Conservation (phyloP, 1,140 invertebrate genomes). For the Odontomachus brunneus region DNA sequence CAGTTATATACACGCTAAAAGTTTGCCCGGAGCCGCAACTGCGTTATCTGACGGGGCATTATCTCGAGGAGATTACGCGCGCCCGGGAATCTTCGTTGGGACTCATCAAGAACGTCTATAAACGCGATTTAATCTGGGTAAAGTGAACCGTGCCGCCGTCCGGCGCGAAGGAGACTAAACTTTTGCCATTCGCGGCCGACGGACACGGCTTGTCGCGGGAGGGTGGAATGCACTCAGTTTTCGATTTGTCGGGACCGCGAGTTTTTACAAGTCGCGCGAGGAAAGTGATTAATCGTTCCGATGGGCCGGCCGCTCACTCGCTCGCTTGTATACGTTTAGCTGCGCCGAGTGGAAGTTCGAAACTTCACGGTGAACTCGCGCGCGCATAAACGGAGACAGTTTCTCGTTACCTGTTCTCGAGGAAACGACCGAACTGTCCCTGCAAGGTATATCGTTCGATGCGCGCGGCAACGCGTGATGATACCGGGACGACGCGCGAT, state of each 20-base stretch:
- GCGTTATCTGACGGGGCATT: constrained; percentile 48
- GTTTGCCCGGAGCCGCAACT: constrained; percentile 36
- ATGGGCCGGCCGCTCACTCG: constrained; percentile 23
- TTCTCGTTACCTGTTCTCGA: no score
- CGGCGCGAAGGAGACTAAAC: background rate
- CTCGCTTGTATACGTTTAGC: constrained; percentile 48
- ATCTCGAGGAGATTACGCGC: constrained; percentile 51
- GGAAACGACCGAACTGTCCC: no score
- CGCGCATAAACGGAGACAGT: background rate
- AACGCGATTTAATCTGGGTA: constrained; percentile 52
- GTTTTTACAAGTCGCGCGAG: constrained; percentile 47
- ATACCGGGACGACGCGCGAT: no score
- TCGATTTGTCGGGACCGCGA: constrained; percentile 52
- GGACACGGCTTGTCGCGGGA: constrained; percentile 12
- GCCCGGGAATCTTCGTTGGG: constrained; percentile 20
- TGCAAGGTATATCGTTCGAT: no score
- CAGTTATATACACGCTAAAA: constrained; percentile 43
- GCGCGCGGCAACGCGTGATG: no score
- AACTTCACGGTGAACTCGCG: constrained; percentile 25
- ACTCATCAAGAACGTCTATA: constrained; percentile 55
- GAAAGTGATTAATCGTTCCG: constrained; percentile 59
- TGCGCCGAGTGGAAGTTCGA: constrained; percentile 16
- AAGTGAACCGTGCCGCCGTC: constrained; percentile 15
- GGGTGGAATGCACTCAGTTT: constrained; percentile 2
- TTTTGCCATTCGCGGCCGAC: constrained; percentile 38